Conservation (phyloP, 2,888 invertebrate species). For the Scelioninae gen. 2 region DNA sequence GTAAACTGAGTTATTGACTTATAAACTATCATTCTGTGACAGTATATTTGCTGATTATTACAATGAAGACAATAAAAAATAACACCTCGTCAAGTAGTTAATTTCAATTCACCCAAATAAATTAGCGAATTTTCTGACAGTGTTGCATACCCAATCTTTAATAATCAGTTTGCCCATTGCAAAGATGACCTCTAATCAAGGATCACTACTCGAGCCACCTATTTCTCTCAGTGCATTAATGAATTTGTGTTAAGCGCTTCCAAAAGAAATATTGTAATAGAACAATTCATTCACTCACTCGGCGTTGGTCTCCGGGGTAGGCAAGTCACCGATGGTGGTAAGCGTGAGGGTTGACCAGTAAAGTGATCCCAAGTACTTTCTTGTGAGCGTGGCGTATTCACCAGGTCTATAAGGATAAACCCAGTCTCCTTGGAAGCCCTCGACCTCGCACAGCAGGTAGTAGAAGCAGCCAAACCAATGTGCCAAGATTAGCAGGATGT, state of each 20-base stretch:
- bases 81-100: no score
- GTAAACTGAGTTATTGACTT: no score
- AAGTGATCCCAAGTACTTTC: conserved; percentile 95
- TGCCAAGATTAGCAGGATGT: conserved; percentile 94
- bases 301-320: conserved; percentile 95
- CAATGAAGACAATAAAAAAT: no score
- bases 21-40: no score
- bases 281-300: conserved; percentile 84
- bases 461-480: conserved; percentile 99
- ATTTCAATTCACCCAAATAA: no score
- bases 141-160: no score
- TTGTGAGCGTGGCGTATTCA: conserved; percentile 90
- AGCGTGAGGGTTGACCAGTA: conserved; percentile 98
- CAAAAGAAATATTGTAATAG: conserved; percentile 11
- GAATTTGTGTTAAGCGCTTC: not conserved
- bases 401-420: conserved; percentile 91
- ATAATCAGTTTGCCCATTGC: not conserved
- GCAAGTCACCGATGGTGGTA: conserved; percentile 96
- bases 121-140: no score
- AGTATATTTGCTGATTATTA: no score
- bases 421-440: conserved; percentile 93
- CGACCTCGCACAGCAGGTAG: conserved; percentile 93
- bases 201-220: conserved; percentile 7
- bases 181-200: not conserved
- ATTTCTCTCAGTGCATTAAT: conserved; percentile 38